Percentiles rank a stretch among this genome's conserved stretches.
These are phyloP conservation scores for Euplexia lucipara DNA, from an alignment of 2,888 invertebrate genomes.

Conservation along the genomic window DNA sequence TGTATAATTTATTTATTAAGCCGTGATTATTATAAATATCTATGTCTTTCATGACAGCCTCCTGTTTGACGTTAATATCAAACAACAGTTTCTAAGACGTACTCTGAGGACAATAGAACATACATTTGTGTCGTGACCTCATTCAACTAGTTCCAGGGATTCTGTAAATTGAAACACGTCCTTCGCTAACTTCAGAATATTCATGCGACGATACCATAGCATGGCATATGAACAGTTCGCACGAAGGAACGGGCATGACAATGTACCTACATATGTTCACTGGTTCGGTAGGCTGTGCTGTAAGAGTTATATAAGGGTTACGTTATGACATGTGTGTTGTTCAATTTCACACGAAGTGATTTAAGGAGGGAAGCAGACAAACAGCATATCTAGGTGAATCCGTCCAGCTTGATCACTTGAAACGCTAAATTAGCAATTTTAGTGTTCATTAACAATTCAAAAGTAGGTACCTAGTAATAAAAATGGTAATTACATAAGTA, in stretches of 20 bases:
- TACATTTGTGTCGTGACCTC: neutral
- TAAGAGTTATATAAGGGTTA: no score
- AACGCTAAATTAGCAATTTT: neutral
- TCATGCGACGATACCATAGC: neutral
- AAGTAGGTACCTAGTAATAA: no score
- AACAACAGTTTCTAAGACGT: neutral
- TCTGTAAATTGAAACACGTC: slow-evolving; percentile 10
- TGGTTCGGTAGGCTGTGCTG: no score
- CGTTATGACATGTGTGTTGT: neutral
- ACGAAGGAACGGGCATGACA: neutral
- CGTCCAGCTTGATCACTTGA: neutral
- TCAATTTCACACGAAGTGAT: neutral
- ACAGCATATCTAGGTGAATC: neutral
- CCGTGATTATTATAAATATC: no score
- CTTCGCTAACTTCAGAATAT: neutral
- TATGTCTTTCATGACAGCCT: no score
- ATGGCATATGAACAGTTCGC: neutral
- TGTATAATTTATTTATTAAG: no score
- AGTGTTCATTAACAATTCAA: no score
- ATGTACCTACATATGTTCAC: slow-evolving; percentile 2
- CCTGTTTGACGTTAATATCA: neutral
- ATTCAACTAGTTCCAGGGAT: neutral
- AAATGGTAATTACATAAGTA: no score
- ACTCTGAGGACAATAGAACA: neutral
- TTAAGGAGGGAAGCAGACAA: neutral